Evolutionary conservation across 2,888 invertebrate species (phyloP), one percentile per base, ranked within the genome.

Genomic region (Conistra vaccinii): DNA sequence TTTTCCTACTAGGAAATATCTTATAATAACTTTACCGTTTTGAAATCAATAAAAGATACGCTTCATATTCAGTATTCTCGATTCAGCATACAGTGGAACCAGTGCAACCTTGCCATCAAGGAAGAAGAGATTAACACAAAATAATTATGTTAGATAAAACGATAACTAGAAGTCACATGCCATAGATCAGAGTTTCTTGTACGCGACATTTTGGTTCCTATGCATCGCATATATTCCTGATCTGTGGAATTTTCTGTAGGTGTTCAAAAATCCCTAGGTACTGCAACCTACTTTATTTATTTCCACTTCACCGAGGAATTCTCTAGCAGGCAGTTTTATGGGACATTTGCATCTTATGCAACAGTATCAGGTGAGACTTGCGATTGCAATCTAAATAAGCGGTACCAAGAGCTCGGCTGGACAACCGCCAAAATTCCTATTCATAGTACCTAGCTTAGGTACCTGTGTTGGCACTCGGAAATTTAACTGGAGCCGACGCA

Each of bases 381-480:
- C 63, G 86, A 85, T 85, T 82, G 82, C 81, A 77, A 78, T 88
- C 86, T 86, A 89, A 90, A 90, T 89, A 90, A 90, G 89, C 86
- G 88, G 51, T 87, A 77, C 87, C 86, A 82, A 87, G 81, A 86
- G 87, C 85, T 88, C 76, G 84, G 72, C 90, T 94, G 94, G 94
- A 92, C 75, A 60, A 67, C 63, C 69, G 93, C 94, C 95, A 95
- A 91, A 82, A 91, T 91, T 92, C 88, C 91, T 90, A 91, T 93
- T 93, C 93, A 92, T 92, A 53, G 73, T 66, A 92, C 58, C 45
- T 17, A 71, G n/a, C 6, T 12, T 69, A 29, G 66, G 60, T 26
- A 60, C 70, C 61, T n/a, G 89, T 91, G 92, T 92, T 93, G 89
- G 89, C 86, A 90, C 80, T 92, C 88, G 88, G 91, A 93, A 92